Percentiles rank a stretch among this genome's conserved stretches.
phyloP scores from a whole-genome alignment of 2,888 invertebrate genomes.

The Aquatica leii region DNA sequence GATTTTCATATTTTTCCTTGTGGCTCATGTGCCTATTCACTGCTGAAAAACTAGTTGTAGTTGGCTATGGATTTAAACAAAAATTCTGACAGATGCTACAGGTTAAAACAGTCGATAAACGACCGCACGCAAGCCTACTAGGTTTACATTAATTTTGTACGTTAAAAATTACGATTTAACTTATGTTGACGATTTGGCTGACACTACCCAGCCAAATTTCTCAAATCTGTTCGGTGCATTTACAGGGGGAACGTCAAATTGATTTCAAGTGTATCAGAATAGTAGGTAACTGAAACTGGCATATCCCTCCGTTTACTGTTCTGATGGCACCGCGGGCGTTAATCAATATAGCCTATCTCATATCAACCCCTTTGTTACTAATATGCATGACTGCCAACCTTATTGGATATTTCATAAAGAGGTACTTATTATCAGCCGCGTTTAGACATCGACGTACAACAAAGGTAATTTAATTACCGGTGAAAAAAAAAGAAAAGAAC shows the following conservation, averaged over 20 bases:
- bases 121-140: no score
- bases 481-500: conserved; percentile 18
- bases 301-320: conserved; percentile 37
- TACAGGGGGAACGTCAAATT: conserved; percentile 31
- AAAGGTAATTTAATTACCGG: conserved; percentile 20
- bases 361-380: conserved; percentile 39
- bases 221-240: conserved; percentile 29
- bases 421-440: conserved; percentile 35
- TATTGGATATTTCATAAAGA: conserved; percentile 34
- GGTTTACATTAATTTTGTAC: no score
- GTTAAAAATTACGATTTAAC: no score
- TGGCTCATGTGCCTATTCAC: no score
- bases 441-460: no score
- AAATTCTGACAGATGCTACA: no score
- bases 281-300: conserved; percentile 37
- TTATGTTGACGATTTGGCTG: no score
- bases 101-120: no score
- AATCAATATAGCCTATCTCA: conserved; percentile 38
- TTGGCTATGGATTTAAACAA: no score
- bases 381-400: conserved; percentile 35
- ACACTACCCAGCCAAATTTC: conserved; percentile 27
- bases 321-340: conserved; percentile 39
- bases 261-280: conserved; percentile 37
- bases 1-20: no score
- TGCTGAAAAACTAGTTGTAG: no score